Evolutionary conservation across 2,797 vertebrate species (phyloP).

Genomic region (Anableps anableps): DNA sequence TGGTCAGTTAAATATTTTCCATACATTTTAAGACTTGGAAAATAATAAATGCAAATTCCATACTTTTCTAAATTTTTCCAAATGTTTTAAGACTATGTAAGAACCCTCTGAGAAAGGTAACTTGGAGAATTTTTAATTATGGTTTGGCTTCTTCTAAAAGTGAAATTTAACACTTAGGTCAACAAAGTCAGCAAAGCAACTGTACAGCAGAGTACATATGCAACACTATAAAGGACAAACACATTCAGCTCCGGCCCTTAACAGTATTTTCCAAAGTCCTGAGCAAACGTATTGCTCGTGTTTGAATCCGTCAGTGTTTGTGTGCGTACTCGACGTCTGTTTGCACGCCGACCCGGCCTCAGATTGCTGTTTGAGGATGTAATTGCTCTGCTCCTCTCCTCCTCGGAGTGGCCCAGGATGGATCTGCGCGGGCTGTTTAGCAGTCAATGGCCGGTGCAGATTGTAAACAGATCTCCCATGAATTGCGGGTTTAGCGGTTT

Average conservation of each 20-base stretch:
- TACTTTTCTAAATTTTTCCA: not conserved
- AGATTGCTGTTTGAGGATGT: slow-evolving; percentile 84
- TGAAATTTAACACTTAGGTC: slow-evolving; percentile 48
- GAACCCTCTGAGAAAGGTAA: not conserved
- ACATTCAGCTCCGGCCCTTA: slow-evolving; percentile 65
- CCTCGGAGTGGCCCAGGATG: slow-evolving; percentile 81
- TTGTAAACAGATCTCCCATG: slow-evolving; percentile 89
- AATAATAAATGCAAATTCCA: not conserved
- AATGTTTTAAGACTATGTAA: not conserved
- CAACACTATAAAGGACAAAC: slow-evolving; percentile 64
- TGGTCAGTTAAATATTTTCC: not conserved
- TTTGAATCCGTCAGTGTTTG: slow-evolving; percentile 77
- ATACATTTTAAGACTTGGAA: not conserved
- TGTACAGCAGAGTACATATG: slow-evolving; percentile 50
- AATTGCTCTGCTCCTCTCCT: slow-evolving; percentile 84
- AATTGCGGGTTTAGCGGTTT: slow-evolving; percentile 87
- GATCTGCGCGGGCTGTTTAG: slow-evolving; percentile 83
- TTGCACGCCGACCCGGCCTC: slow-evolving; percentile 76
- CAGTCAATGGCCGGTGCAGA: slow-evolving; percentile 84
- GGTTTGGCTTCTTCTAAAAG: slow-evolving; percentile 1
- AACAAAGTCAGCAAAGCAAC: slow-evolving; percentile 58
- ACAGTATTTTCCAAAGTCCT: slow-evolving; percentile 74
- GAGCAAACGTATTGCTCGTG: slow-evolving; percentile 75
- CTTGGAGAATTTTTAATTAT: not conserved
- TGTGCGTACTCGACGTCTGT: slow-evolving; percentile 79